Evolutionary conservation across 1,140 invertebrate species (phyloP), one percentile per base, ranked within the genome.

Genomic region (Bombus cullumanus): DNA sequence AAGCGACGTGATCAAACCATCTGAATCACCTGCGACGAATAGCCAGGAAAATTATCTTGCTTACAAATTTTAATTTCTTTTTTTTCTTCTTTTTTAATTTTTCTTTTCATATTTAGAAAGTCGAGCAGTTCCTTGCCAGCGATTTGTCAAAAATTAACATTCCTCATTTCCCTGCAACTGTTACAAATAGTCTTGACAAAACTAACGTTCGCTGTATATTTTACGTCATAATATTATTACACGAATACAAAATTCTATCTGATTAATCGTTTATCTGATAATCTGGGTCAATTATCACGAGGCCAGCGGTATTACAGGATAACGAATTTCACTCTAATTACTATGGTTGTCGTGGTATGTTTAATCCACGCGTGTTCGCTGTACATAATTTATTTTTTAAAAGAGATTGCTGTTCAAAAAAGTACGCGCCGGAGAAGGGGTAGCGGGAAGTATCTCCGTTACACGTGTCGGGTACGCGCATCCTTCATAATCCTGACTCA

Each of bases 401-500:
- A 22, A 22, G 12, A 53, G 18, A 53, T 62, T 3, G 10, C 28
- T 0, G 28, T 62, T 62, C 1, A 62, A 34, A 43, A 34, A 68
- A 76, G 31, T 31, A 15, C 5, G 15, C n/a, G n/a, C 62, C 0
- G n/a, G 13, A 15, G n/a, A 31, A 66, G 15, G n/a, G n/a, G 2
- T 31, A 15, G n/a, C 13, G 59, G 28, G 12, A 13, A 62, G 39
- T 57, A 34, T 79, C 47, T 71, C 31, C 25, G 39, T 62, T 62
- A 43, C 76, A 62, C 66, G 74, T 28, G 53, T 22, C 18, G 47
- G 47, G 18, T 53, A 53, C 47, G 18, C 18, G 47, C 76, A 72
- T 79, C 66, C 76, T 79, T 84, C 53, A 31, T 79, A 79, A 79
- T 79, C 66, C 83, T 62, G 47, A 39, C 53, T 79, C 83, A 72